Evolutionary conservation across 1,140 invertebrate genomes (phyloP), one percentile per base, ranked within the genome.

Genomic region (Drosophila parvula): DNA sequence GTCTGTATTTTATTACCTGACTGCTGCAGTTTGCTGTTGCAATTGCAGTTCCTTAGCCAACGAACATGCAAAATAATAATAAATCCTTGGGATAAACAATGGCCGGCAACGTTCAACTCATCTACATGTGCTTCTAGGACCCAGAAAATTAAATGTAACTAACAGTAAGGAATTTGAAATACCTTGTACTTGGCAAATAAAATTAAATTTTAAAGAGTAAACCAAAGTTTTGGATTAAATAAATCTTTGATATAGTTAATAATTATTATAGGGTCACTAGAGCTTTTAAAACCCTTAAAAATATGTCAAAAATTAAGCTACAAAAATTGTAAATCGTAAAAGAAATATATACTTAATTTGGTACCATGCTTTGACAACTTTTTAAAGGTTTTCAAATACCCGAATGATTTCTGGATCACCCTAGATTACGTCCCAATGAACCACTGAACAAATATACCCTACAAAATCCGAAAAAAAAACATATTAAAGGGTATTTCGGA

Each of bases 21-120:
- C 68, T 71, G 53, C 68, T 34, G 68, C 68, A 70, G 50, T 63
- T 62, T 27, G n/a, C 11, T 18, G 10, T 30, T 48, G 41, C 50
- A 53, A 38, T 36, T 56, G 64, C 50, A 69, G n/a, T 57, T 57
- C 38, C 27, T n/a, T 9, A 16, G 56, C 16, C 55, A 43, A 70
- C 56, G 45, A 82, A 70, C 75, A 75, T 62, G 80, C 76, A 60
- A 79, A 77, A 76, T 84, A 77, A 79, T 68, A 83, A 84, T 83
- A 78, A 78, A 71, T 64, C 50, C 64, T 62, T 59, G 38, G 36
- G 40, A 40, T 55, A 71, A 76, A 83, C 70, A 84, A 82, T 74
- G 70, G 30, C 44, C 32, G 30, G 36, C 65, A 36, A 53, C 34
- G 14, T 36, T n/a, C 9, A 6, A 30, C n/a, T 58, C 51, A 71